phyloP scores from a whole-genome alignment of 2,113 vertebrate species.

The Mirza zaza region DNA sequence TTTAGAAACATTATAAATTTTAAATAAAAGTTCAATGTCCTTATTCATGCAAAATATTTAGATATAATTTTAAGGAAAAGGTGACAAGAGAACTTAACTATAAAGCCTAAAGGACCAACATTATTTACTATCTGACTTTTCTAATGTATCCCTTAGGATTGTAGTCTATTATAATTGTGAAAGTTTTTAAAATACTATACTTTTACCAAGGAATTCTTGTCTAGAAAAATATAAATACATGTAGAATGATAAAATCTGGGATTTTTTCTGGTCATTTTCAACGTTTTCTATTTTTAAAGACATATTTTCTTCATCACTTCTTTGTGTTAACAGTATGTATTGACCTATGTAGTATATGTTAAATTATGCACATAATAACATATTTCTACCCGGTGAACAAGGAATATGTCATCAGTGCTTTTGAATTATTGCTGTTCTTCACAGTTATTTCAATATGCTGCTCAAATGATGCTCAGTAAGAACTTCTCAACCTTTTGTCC shows the following conservation, averaged over 20 bases:
- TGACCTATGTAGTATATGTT: conserved; percentile 55
- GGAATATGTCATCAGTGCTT: not conserved
- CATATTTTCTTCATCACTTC: conserved; percentile 18
- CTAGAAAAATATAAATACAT: not conserved
- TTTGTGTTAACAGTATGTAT: conserved; percentile 50
- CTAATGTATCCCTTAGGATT: not conserved
- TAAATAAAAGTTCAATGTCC: not conserved
- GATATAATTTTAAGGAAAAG: not conserved
- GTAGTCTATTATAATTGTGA: not conserved
- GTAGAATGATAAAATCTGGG: not conserved
- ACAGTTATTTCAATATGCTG: not conserved
- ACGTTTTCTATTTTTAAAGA: not conserved
- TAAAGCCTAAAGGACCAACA: not conserved
- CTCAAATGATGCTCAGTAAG: not conserved
- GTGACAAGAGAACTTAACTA: not conserved
- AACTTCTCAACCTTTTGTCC: not conserved
- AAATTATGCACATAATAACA: conserved; percentile 78
- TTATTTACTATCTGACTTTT: not conserved
- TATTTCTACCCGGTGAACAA: not conserved
- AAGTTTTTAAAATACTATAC: not conserved
- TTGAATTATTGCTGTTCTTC: not conserved
- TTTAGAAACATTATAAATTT: not conserved
- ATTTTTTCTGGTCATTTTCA: not conserved
- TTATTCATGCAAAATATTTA: not conserved
- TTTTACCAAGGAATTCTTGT: not conserved